phyloP scores from a whole-genome alignment of 2,113 vertebrate species.

The Pedetes capensis region DNA sequence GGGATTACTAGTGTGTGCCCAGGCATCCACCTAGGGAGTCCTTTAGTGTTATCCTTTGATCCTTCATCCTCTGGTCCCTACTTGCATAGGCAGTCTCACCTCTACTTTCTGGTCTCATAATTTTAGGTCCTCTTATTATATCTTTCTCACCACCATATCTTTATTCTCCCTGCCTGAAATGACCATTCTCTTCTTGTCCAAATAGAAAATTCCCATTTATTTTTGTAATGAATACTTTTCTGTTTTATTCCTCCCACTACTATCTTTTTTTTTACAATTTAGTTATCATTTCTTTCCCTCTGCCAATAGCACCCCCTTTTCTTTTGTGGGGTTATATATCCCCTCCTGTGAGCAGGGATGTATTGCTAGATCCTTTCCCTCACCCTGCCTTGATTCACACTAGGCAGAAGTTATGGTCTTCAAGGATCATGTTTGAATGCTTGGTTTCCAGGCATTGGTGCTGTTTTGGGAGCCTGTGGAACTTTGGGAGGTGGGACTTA shows the following conservation, averaged over 20 bases:
- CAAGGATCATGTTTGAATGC: no score
- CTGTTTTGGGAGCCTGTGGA: no score
- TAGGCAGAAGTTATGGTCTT: no score
- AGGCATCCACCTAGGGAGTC: no score
- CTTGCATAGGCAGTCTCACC: background rate
- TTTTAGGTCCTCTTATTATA: background rate
- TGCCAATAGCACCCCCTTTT: background rate
- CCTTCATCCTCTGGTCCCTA: background rate
- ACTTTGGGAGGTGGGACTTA: no score
- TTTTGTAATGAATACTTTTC: background rate
- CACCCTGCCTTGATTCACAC: no score
- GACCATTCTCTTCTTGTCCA: background rate
- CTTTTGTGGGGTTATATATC: background rate
- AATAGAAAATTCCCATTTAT: background rate
- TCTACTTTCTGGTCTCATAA: background rate
- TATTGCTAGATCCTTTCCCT: background rate
- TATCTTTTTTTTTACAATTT: background rate
- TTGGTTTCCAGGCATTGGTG: no score
- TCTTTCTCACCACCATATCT: background rate
- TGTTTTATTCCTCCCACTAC: background rate
- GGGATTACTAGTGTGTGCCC: no score
- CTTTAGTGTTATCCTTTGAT: fast-evolving
- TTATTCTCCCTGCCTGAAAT: background rate
- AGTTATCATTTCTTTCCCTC: background rate
- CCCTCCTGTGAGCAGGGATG: background rate